Conservation (phyloP, 1,140 invertebrate species). For the Cryptotermes secundus region DNA sequence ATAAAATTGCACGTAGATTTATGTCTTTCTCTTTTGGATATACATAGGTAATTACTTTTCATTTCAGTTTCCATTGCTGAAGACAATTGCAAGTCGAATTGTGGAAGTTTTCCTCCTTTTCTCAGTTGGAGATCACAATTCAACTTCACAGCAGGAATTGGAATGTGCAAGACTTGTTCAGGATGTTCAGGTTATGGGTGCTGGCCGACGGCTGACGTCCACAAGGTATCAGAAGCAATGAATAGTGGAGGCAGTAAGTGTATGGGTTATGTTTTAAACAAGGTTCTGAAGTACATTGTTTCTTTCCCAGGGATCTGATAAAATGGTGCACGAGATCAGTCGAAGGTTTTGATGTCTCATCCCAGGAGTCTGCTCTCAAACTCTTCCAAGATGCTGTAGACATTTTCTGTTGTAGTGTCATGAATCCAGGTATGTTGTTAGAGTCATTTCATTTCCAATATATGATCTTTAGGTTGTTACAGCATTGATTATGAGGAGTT, state of each 20-base stretch:
- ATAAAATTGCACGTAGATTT: too few species aligned
- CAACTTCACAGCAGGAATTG: neutral
- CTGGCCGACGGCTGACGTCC: neutral
- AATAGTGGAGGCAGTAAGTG: neutral
- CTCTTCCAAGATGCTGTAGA: constrained; percentile 90
- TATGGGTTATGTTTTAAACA: neutral
- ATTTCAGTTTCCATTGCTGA: constrained; percentile 66
- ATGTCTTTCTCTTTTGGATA: too few species aligned
- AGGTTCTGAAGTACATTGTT: neutral
- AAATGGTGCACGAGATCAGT: constrained; percentile 86
- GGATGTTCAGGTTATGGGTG: neutral
- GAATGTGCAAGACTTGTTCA: neutral
- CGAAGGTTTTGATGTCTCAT: constrained; percentile 71
- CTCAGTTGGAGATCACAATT: constrained; percentile 64
- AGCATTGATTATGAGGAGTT: too few species aligned
- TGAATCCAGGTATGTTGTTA: constrained; percentile 46
- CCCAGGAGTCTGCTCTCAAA: constrained; percentile 69
- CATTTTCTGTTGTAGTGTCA: constrained; percentile 80
- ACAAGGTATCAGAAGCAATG: neutral
- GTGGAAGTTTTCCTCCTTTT: constrained; percentile 83
- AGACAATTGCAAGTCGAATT: constrained; percentile 74
- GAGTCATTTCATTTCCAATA: neutral
- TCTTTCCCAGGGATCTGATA: constrained; percentile 78
- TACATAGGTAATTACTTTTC: constrained; percentile 22
- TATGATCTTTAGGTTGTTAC: too few species aligned